Conservation (phyloP, 1,140 invertebrate genomes). For the Megathymus violae region DNA sequence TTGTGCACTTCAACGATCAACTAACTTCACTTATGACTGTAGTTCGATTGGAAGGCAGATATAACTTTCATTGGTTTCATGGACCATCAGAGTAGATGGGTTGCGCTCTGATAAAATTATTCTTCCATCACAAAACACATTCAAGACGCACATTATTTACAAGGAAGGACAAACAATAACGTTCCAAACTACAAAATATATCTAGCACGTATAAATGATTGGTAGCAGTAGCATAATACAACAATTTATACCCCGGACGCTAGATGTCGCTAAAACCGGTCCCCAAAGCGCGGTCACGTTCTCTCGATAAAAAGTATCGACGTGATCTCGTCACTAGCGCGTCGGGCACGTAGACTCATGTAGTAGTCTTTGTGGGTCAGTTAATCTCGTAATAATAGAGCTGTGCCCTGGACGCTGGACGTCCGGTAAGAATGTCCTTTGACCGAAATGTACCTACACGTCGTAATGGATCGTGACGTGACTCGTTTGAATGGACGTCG, state of each 20-base stretch:
- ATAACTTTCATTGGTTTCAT: too few species aligned
- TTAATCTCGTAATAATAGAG: conserved; percentile 36
- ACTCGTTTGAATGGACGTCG: neutral
- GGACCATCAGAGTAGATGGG: too few species aligned
- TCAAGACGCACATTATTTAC: too few species aligned
- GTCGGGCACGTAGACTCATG: conserved; percentile 32
- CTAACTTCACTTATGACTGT: too few species aligned
- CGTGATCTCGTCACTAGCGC: conserved; percentile 36
- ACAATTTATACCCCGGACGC: neutral
- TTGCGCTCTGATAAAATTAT: too few species aligned
- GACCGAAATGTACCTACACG: neutral
- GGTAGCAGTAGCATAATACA: too few species aligned
- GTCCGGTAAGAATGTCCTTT: neutral
- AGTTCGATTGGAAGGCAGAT: too few species aligned
- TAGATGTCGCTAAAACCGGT: conserved; percentile 1
- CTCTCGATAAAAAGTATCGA: conserved; percentile 27
- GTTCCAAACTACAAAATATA: neutral
- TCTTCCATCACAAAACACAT: too few species aligned
- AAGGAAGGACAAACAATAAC: too few species aligned
- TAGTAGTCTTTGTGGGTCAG: conserved; percentile 29
- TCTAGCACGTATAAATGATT: neutral
- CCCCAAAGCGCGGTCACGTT: conserved; percentile 16
- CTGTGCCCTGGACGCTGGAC: neutral
- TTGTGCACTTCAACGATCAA: too few species aligned
- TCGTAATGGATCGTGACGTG: neutral